These are phyloP conservation scores for Drosophila monieri DNA, from an alignment of 2,888 invertebrate genomes.

Conservation along the genomic window DNA sequence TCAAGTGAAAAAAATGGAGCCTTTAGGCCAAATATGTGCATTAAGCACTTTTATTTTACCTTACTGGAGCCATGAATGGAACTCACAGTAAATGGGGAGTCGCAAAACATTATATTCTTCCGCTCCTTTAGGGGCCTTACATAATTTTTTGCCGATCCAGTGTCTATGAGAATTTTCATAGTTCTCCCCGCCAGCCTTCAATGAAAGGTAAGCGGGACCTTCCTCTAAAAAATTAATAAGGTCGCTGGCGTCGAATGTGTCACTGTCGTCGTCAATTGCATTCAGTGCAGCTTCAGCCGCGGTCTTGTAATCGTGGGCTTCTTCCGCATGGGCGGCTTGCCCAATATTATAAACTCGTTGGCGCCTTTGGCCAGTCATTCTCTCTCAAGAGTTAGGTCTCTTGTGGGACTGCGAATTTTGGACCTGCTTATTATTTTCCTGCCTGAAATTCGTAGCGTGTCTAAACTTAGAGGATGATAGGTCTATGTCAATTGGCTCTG, in stretches of 20 bases:
- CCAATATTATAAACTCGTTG: conserved; percentile 18
- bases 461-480: conserved; percentile 9
- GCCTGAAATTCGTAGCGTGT: conserved; percentile 9
- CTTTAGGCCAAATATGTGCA: conserved; percentile 15
- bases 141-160: conserved; percentile 25
- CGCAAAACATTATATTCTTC: conserved; percentile 11
- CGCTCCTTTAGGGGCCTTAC: conserved; percentile 26
- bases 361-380: conserved; percentile 16
- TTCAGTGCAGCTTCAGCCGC: conserved; percentile 9
- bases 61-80: conserved; percentile 33
- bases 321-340: conserved; percentile 1
- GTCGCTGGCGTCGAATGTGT: neutral
- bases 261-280: conserved; percentile 7
- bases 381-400: conserved; percentile 4
- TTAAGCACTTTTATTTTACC: conserved; percentile 23
- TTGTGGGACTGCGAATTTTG: conserved; percentile 9
- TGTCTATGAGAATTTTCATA: conserved; percentile 23
- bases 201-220: too few relatives aligned
- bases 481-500: conserved; percentile 23
- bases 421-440: neutral
- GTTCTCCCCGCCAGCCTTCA: conserved; percentile 29
- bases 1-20: conserved; percentile 13
- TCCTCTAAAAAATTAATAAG: too few relatives aligned
- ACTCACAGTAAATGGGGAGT: conserved; percentile 15
- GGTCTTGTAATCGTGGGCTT: too few relatives aligned